These are phyloP conservation scores for Berghia stephanieae DNA, from an alignment of 1,140 invertebrate species.

Conservation along the genomic window DNA sequence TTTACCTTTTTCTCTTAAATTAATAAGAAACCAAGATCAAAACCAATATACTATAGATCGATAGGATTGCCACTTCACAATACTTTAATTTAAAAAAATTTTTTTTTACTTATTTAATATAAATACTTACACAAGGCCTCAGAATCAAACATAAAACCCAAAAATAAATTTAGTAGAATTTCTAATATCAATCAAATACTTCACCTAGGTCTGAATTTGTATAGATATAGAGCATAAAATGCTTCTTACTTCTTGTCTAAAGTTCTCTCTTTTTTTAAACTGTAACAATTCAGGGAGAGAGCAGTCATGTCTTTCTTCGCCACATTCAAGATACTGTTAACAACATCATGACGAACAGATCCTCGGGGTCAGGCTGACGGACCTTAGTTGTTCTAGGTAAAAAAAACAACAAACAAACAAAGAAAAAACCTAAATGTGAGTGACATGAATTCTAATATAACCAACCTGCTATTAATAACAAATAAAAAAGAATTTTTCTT, in stretches of 20 bases:
- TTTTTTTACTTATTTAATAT: no score
- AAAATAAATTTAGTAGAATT: neutral
- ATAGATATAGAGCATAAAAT: neutral
- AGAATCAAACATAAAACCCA: neutral
- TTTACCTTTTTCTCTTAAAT: no score
- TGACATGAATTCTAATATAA: no score
- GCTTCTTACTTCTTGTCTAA: constrained; percentile 85
- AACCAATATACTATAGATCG: no score
- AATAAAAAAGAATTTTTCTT: no score
- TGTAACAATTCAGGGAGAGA: constrained; percentile 91
- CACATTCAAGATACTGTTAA: constrained; percentile 94
- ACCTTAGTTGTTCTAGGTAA: constrained; percentile 68
- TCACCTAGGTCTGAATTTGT: no score
- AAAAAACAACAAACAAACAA: constrained; percentile 9
- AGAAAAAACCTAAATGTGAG: no score
- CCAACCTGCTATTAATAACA: no score
- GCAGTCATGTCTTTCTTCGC: constrained; percentile 87
- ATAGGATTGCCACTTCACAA: no score
- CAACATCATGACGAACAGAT: constrained; percentile 92
- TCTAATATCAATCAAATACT: neutral
- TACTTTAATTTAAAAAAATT: no score
- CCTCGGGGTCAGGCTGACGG: constrained; percentile 93
- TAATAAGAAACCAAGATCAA: no score
- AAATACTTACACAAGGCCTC: no score
- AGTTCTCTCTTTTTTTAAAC: constrained; percentile 92